Evolutionary conservation across 1,140 invertebrate genomes (phyloP).

Genomic region (Metopolophium dirhodum): DNA sequence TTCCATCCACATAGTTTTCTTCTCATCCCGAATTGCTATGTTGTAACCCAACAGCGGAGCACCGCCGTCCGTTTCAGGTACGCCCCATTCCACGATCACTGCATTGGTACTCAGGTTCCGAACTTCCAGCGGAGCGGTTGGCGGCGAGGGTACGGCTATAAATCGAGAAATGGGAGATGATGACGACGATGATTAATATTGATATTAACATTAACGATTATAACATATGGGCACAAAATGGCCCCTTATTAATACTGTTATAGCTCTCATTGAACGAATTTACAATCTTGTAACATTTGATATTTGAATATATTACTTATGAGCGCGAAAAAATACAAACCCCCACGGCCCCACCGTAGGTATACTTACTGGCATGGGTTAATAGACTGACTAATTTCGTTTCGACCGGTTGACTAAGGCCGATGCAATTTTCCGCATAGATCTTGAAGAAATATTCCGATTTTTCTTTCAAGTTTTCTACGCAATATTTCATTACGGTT

Average conservation of each 20-base stretch:
- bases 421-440: slow-evolving; percentile 88
- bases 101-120: slow-evolving; percentile 81
- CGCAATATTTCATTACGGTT: slow-evolving; percentile 75
- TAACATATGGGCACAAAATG: background rate
- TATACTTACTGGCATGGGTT: slow-evolving; percentile 90
- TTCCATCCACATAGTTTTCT: slow-evolving; percentile 96
- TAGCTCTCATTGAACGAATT: background rate
- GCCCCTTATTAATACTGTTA: background rate
- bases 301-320: background rate
- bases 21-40: slow-evolving; percentile 88
- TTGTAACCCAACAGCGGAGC: slow-evolving; percentile 89
- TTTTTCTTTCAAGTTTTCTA: slow-evolving; percentile 88
- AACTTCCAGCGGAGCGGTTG: slow-evolving; percentile 87
- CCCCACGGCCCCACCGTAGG: background rate
- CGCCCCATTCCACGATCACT: slow-evolving; percentile 89
- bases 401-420: slow-evolving; percentile 78
- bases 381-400: slow-evolving; percentile 84
- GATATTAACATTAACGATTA: too few relatives aligned
- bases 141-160: slow-evolving; percentile 84
- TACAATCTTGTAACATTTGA: background rate
- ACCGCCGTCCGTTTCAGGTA: slow-evolving; percentile 91
- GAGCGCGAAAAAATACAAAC: background rate
- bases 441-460: slow-evolving; percentile 90
- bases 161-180: background rate
- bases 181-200: background rate